phyloP scores from a whole-genome alignment of 2,113 vertebrate species.

The Petrocephalus microphthalmus region DNA sequence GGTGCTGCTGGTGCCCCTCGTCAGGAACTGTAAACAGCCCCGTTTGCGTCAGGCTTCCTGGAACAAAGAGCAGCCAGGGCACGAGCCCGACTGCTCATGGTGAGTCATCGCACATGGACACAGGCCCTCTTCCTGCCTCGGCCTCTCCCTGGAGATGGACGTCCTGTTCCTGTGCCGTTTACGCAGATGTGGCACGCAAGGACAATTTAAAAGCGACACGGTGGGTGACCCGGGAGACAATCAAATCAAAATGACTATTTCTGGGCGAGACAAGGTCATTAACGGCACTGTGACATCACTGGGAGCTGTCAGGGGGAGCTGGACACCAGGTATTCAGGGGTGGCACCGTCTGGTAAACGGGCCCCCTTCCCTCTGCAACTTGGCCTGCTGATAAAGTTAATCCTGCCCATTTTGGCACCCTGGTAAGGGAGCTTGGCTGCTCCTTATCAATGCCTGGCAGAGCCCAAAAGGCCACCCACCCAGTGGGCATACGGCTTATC shows the following conservation, averaged over 20 bases:
- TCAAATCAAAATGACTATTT: not conserved
- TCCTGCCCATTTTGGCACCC: not conserved
- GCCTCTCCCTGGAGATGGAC: not conserved
- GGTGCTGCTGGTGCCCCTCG: not conserved
- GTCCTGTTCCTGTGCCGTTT: not conserved
- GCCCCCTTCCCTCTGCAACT: not conserved
- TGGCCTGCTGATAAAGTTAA: not conserved
- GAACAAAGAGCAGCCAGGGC: not conserved
- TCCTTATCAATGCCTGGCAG: not conserved
- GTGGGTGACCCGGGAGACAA: not conserved
- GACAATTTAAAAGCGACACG: not conserved
- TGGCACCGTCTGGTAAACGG: not conserved
- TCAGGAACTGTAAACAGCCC: not conserved
- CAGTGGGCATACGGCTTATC: not conserved
- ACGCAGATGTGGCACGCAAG: not conserved
- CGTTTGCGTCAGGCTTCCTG: not conserved
- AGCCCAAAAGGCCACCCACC: not conserved
- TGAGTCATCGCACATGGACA: slow-evolving; percentile 37
- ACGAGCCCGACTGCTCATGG: slow-evolving; percentile 20
- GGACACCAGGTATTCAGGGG: not conserved
- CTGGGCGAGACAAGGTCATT: not conserved
- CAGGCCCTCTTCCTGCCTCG: not conserved
- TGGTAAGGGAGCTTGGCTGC: not conserved
- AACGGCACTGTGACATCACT: not conserved
- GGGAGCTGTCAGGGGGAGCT: not conserved